Conservation (phyloP, 2,113 vertebrate species). For the Vombatus ursinus region DNA sequence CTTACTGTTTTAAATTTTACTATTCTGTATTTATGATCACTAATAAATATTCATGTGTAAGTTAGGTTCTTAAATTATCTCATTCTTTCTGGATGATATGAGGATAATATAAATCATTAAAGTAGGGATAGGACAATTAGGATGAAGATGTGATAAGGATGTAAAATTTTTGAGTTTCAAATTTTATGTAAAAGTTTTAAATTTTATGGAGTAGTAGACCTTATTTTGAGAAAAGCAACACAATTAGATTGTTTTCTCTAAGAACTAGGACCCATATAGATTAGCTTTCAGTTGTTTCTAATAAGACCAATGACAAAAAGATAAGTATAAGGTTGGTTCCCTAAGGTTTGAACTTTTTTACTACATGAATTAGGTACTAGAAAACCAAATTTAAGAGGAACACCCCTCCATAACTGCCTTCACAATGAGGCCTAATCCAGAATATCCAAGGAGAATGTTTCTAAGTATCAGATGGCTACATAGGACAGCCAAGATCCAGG, state of each 20-base stretch:
- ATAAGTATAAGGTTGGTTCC: neutral
- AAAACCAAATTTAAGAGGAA: neutral
- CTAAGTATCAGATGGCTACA: no score
- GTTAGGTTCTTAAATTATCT: neutral
- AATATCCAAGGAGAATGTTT: neutral
- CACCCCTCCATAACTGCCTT: neutral
- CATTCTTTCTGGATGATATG: no score
- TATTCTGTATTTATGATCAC: neutral
- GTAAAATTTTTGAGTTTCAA: neutral
- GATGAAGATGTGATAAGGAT: neutral
- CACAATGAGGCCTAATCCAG: neutral
- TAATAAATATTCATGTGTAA: neutral
- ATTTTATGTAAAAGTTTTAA: neutral
- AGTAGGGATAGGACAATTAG: neutral
- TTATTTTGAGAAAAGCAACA: neutral
- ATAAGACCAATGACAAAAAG: neutral
- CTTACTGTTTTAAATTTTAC: neutral
- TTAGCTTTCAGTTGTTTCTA: neutral
- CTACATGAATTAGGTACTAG: neutral
- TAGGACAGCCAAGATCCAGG: no score
- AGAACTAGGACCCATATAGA: neutral
- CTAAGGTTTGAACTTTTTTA: neutral
- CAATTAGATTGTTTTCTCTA: neutral
- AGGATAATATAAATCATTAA: neutral
- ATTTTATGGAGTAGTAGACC: neutral